Evolutionary conservation across 2,888 invertebrate species (phyloP).

Genomic region (Pachycephus smyrnensis): DNA sequence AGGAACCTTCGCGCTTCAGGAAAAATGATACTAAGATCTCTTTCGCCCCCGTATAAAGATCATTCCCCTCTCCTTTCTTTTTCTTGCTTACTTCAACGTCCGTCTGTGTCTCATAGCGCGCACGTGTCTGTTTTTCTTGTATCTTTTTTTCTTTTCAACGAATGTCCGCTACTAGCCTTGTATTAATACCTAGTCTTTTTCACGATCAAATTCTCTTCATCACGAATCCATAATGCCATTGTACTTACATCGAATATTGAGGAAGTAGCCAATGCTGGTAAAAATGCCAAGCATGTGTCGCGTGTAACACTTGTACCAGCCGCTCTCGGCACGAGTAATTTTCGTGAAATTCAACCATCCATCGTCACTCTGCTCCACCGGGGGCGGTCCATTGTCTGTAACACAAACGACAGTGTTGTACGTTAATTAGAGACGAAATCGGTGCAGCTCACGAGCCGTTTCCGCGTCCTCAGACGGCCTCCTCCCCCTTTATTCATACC

Average conservation of each 20-base stretch:
- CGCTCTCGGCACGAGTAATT: constrained; percentile 84
- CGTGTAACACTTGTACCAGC: constrained; percentile 94
- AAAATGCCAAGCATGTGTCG: constrained; percentile 86
- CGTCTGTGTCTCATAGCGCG: neutral
- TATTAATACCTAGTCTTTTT: neutral
- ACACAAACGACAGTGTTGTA: constrained; percentile 39
- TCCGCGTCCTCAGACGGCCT: neutral
- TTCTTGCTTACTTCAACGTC: neutral
- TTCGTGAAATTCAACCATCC: constrained; percentile 89
- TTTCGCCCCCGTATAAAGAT: neutral
- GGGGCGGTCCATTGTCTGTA: constrained; percentile 63
- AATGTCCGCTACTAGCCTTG: neutral
- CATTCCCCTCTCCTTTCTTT: neutral
- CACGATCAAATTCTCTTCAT: neutral
- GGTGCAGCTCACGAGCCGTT: neutral
- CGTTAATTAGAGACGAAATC: neutral
- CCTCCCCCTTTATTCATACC: neutral
- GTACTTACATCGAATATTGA: constrained; percentile 88
- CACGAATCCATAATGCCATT: neutral
- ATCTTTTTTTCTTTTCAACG: neutral
- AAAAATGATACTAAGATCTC: neutral
- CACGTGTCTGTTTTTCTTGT: neutral
- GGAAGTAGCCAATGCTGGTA: constrained; percentile 90
- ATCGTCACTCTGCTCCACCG: constrained; percentile 78
- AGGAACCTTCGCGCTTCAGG: neutral